Base-by-base conservation (phyloP, 2,888 invertebrate species). In the Melolontha melolontha region DNA sequence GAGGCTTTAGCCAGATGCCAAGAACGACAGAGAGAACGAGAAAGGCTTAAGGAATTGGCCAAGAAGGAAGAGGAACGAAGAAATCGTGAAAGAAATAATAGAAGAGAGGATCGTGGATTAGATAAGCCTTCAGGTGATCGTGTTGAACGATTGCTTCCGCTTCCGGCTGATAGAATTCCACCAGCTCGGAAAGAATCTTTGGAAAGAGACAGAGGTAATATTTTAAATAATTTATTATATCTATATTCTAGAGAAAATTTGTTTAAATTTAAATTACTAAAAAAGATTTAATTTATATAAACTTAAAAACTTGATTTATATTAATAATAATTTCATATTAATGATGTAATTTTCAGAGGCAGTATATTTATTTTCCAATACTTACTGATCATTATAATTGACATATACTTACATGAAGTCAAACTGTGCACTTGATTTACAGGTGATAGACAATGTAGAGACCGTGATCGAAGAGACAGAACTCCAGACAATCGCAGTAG, bases 1-100 rank as follows among this genome's bases (percentile, higher is more conserved):
- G 93, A 93, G 72, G 87, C 87, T 0, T 79, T 88, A 64, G 90
- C 90, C 7, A 85, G 92, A 71, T 91, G 91, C 63, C 88, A 92
- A 65, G 86, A 87, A 70, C 80, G 87, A 7, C 86, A 86, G 86
- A 86, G 83, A 8, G 87, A 86, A 72, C 78, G 87, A 0, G 86
- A 86, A 69, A 79, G 85, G 27, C 79, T 85, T n/a, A 85, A 85
- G 70, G 84, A 83, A 72, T 75, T 81, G 41, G 80, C 80, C 34
- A 83, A 81, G 67, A 84, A 87, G 71, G 83, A 86, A 8, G 87
- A 88, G 67, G 83, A 85, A 65, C 85, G 87, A 75, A 81, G 89
- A 71, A 83, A 86, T 71, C 77, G 83, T 69, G 79, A 85, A 12
- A 82, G 85, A 11, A 81, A 87, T 42, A 85, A 85, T 10, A 81